A percentile compares a stretch with the other conserved stretches of the same genome.
These are phyloP conservation scores for Synergus gifuensis DNA, from an alignment of 2,888 invertebrate species.

Conservation along the genomic window DNA sequence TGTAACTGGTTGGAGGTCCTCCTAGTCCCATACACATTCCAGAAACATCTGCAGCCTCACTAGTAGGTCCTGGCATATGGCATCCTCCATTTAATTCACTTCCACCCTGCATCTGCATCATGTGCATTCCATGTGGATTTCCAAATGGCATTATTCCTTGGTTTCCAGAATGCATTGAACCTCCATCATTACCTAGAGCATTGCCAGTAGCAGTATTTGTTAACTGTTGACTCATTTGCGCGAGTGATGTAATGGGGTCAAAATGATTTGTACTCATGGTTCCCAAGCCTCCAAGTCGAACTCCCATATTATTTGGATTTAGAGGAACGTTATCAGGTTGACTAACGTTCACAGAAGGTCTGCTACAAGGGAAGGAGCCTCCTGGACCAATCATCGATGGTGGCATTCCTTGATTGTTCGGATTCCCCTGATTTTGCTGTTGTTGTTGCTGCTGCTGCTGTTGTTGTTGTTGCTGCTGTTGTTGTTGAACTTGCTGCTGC, in stretches of 20 bases:
- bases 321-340: slow-evolving; percentile 82
- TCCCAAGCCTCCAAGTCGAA: slow-evolving; percentile 71
- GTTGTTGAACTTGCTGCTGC: slow-evolving; percentile 63
- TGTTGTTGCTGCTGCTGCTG: slow-evolving; percentile 68
- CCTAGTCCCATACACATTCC: slow-evolving; percentile 75
- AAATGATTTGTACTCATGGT: slow-evolving; percentile 83
- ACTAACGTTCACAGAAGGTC: slow-evolving; percentile 71
- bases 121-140: slow-evolving; percentile 77
- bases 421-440: slow-evolving; percentile 59
- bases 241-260: slow-evolving; percentile 95
- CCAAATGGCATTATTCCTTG: slow-evolving; percentile 80
- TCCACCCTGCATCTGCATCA: slow-evolving; percentile 74
- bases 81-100: slow-evolving; percentile 77
- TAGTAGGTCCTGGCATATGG: slow-evolving; percentile 70
- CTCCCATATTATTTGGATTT: slow-evolving; percentile 82
- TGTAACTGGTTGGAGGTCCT: slow-evolving; percentile 73
- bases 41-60: slow-evolving; percentile 71
- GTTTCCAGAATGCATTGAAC: slow-evolving; percentile 73
- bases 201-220: slow-evolving; percentile 86
- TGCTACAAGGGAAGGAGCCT: slow-evolving; percentile 69
- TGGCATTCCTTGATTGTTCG: slow-evolving; percentile 63
- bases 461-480: slow-evolving; percentile 69
- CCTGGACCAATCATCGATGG: slow-evolving; percentile 66
- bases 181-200: slow-evolving; percentile 80
- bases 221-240: slow-evolving; percentile 96